Evolutionary conservation across 2,888 invertebrate genomes (phyloP).

Genomic region (Lobophora halterata): DNA sequence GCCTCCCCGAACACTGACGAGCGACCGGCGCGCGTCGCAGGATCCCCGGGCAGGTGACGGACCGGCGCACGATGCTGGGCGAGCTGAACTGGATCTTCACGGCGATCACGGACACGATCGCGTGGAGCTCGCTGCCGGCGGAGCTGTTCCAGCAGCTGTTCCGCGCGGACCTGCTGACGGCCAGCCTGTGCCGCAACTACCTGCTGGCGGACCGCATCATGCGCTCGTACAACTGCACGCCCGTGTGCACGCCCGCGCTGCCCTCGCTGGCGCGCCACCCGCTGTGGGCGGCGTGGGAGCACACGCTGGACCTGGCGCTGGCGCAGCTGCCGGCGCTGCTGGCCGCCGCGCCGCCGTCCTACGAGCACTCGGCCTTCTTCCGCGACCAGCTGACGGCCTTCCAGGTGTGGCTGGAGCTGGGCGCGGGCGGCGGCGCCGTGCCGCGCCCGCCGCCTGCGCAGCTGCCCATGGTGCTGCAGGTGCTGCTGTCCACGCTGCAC

Average conservation of each 20-base stretch:
- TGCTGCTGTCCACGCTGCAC: constrained; percentile 87
- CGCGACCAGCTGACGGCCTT: constrained; percentile 17
- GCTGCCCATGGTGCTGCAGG: constrained; percentile 98
- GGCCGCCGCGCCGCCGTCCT: constrained; percentile 78
- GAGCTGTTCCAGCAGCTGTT: constrained; percentile 98
- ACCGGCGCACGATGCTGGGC: constrained; percentile 97
- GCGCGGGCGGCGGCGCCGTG: constrained; percentile 41
- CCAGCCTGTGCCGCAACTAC: constrained; percentile 98
- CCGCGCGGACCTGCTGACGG: constrained; percentile 98
- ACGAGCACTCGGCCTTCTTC: constrained; percentile 13
- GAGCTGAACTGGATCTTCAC: constrained; percentile 99
- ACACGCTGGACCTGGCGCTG: constrained; percentile 96
- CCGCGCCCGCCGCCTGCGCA: constrained; percentile 94
- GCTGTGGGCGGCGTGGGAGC: constrained; percentile 99
- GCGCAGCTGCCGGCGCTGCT: constrained; percentile 92
- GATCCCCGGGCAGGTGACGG: constrained; percentile 96
- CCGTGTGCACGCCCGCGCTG: constrained; percentile 94
- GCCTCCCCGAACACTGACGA: too few relatives aligned
- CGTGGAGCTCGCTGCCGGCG: constrained; percentile 97
- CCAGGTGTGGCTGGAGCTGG: constrained; percentile 88
- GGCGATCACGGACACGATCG: constrained; percentile 99
- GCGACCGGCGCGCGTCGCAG: too few relatives aligned
- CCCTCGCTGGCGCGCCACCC: constrained; percentile 95
- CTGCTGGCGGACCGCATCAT: constrained; percentile 97
- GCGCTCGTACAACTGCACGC: constrained; percentile 97